Base-by-base conservation (phyloP, 2,113 vertebrate genomes). In the Baryphthengus martii region DNA sequence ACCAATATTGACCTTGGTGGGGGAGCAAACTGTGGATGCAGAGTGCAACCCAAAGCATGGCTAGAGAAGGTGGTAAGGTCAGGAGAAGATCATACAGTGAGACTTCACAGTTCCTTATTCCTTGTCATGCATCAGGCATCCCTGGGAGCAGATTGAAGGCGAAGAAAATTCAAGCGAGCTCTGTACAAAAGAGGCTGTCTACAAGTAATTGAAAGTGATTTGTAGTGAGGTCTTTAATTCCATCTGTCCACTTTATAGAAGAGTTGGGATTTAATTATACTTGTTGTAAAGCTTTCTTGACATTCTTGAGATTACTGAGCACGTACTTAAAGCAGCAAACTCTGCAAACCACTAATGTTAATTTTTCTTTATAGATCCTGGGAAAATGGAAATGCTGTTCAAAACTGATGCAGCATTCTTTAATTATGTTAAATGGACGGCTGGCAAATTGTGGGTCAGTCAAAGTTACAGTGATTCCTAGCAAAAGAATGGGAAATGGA, bases 191-290 rank as follows among this genome's bases (percentile, higher is more conserved):
- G 42, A 86, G 6, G 19, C 68, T 89, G 44, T 81, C 87, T 85
- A 47, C 56, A 84, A 95, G 68, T 90, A 89, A 89, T 52, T 83
- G n/a, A 37, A 75, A 90, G 39, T 71, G 49, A 88, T 94, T 71
- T 93, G 72, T 86, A 80, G 59, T 33, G 45, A 71, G 39, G 29
- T 59, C 75, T 91, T 67, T 63, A 90, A 74, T 93, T 94, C 75
- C 45, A 73, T 62, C 79, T 83, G 26, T 63, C 76, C 65, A n/a
- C 85, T 85, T 86, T 75, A 65, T 19, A 53, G 90, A 92, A 81
- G 45, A 88, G 31, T 33, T 83, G 66, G 68, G 52, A 93, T 94
- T 94, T 94, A 86, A 92, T 92, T 71, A 86, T 47, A 75, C 40
- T 75, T 74, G 21, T 67, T 83, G 39, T 76, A 90, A 90, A 94